Base-by-base conservation (phyloP, 2,888 invertebrate species). In the Sphaerophoria taeniata region DNA sequence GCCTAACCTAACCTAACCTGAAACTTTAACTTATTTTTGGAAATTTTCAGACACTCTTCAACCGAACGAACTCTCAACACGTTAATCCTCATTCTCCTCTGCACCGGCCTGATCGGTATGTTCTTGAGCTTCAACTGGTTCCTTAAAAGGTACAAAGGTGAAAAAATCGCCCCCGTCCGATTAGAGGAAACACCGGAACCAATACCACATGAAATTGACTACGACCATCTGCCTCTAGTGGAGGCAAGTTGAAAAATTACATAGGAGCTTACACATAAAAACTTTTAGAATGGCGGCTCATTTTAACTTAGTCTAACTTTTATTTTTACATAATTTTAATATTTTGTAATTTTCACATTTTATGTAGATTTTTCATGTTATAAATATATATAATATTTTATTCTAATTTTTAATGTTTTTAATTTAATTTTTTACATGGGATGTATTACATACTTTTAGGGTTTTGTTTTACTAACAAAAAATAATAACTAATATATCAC, bases 161-260 rank as follows among this genome's bases (percentile, higher is more conserved):
- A 89, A 4, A 90, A 90, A 51, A 82, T 82, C 7, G 89, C 90
- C 24, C 89, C 88, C 3, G 88, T 89, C 0, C 88, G 90, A 12
- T 87, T 92, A 0, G 89, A 91, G 47, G 91, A 92, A 79, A 89
- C 90, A 84, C 90, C 90, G 7, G 87, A 89, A 0, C 47, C 89
- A 81, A 88, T 89, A 3, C 87, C 73, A 4, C 69, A 77, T 2
- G 56, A 14, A 24, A 43, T 76, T 7, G 63, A 72, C 45, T 72
- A 76, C 14, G 85, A 85, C 24, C 85, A 85, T 45, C 4, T 85
- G 9, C 85, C 85, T 0, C 39, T 85, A n/a, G 82, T 78, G 5
- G 73, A 77, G 14, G 63, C 69, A 6, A 60, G 69, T 69, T 78
- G 34, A 82, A 61, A 16, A 9, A 73, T 4, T 36, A 34, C 3